A percentile compares a stretch with the other conserved stretches of the same genome.
Conservation (phyloP, 2,797 vertebrate species). For the Enteromius afrohamiltoni region DNA sequence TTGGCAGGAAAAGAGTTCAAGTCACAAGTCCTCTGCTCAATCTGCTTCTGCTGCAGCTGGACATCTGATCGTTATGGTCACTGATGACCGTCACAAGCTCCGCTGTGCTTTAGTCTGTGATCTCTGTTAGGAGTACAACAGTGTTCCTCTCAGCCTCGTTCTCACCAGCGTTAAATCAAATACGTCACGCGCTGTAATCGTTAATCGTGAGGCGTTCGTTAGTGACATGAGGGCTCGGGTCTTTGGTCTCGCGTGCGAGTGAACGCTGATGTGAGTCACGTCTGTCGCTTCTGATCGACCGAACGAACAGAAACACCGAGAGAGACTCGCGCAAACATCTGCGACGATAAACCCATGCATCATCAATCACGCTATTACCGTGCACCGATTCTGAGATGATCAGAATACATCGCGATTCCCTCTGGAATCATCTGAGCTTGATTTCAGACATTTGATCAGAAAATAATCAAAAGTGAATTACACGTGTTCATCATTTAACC, state of each 20-base stretch:
- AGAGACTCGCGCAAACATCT: background rate
- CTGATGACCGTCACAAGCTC: too few relatives aligned
- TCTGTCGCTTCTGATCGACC: background rate
- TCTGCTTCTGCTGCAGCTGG: background rate
- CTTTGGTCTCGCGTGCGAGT: slow-evolving; percentile 54
- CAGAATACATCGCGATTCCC: too few relatives aligned
- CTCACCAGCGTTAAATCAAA: background rate
- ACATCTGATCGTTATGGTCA: background rate
- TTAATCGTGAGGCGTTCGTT: background rate
- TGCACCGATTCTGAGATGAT: too few relatives aligned
- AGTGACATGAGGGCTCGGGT: slow-evolving; percentile 40
- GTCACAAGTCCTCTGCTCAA: background rate
- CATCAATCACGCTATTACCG: too few relatives aligned
- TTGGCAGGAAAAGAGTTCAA: background rate
- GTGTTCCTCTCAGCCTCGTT: background rate
- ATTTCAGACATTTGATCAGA: too few relatives aligned
- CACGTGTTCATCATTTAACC: too few relatives aligned
- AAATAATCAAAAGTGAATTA: too few relatives aligned
- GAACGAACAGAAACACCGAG: background rate
- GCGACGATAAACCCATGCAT: too few relatives aligned
- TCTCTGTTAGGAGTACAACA: background rate
- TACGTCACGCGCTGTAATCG: too few relatives aligned
- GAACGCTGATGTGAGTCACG: background rate
- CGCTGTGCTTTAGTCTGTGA: too few relatives aligned
- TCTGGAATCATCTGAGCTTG: too few relatives aligned